Base-by-base conservation (phyloP, 2,888 invertebrate species). In the Tenthredo scrophulariae region DNA sequence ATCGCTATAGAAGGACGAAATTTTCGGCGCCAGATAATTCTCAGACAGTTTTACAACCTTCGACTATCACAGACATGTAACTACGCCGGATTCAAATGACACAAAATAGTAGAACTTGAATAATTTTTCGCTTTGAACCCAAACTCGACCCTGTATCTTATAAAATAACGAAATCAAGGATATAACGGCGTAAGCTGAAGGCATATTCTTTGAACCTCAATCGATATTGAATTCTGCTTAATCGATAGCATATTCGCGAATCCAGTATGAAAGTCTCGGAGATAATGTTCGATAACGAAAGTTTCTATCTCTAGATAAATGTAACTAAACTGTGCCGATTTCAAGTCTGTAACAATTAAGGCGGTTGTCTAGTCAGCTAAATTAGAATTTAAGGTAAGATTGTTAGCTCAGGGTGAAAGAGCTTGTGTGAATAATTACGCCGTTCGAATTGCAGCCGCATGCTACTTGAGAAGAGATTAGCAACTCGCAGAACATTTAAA, bases 381-480 rank as follows among this genome's bases (percentile, higher is more conserved):
- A 74, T 74, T 74, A 29, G 43, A 74, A 74, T 74, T 74, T 43
- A 74, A 43, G n/a, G 72, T 43, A 22, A 74, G 72, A 40, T 74
- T 22, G 72, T 74, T 74, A 74, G 72, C 72, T 43, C 43, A 5
- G 15, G 22, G 9, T 74, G 40, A 40, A 43, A 40, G 43, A 74
- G 43, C 22, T 43, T 40, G 43, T 43, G 43, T 74, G 43, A 74
- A 74, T 40, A 74, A 74, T 74, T 74, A 74, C 72, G n/a, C 10
- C n/a, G 40, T 43, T 43, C 43, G 10, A 74, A 74, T 74, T 43
- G 40, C 22, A 74, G 43, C 72, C 22, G 72, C n/a, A 74, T 43
- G 40, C 10, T 43, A 43, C 43, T 74, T 43, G 40, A 58, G 33
- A 62, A 62, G 62, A 80, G 37, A 80, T 58, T 62, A 62, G 46